Conservation (phyloP, 2,797 vertebrate species). For the Melanotaenia pygmaea region DNA sequence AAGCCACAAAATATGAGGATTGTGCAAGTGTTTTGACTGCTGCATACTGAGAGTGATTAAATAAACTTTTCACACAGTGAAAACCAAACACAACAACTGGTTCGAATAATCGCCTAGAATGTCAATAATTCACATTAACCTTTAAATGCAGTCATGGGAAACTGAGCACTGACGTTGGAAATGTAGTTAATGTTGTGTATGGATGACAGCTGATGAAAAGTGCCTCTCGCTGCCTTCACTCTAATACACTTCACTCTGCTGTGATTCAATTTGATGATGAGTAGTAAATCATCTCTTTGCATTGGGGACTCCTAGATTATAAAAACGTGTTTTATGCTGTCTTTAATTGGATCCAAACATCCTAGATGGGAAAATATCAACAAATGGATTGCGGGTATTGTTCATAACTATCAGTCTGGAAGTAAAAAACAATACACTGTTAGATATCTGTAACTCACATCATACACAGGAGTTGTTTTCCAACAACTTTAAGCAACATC, state of each 20-base stretch:
- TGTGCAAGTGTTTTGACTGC: constrained; percentile 60
- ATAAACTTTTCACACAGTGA: constrained; percentile 32
- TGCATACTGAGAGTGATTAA: constrained; percentile 36
- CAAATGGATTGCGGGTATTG: constrained; percentile 37
- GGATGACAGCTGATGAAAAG: constrained; percentile 30
- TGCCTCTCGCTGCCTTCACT: constrained; percentile 34
- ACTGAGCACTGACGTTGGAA: constrained; percentile 38
- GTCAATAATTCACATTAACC: constrained; percentile 43
- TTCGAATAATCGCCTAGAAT: constrained; percentile 46
- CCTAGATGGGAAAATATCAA: constrained; percentile 48
- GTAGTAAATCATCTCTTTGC: constrained; percentile 66
- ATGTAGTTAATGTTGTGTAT: constrained; percentile 37
- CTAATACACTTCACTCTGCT: constrained; percentile 19
- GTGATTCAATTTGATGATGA: constrained; percentile 53
- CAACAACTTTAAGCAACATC: constrained; percentile 19
- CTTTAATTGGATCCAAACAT: constrained; percentile 70
- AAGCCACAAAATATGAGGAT: constrained; percentile 55
- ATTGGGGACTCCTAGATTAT: constrained; percentile 48
- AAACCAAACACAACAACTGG: constrained; percentile 59
- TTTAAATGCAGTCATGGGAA: constrained; percentile 58
- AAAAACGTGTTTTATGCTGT: constrained; percentile 64
- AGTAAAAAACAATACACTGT: constrained; percentile 35
- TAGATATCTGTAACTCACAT: constrained; percentile 10
- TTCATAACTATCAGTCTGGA: constrained; percentile 32
- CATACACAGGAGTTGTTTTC: not conserved